A percentile compares a stretch with the other conserved stretches of the same genome.
These are phyloP conservation scores for Euthynnus affinis DNA, from an alignment of 2,797 vertebrate genomes.

Conservation along the genomic window DNA sequence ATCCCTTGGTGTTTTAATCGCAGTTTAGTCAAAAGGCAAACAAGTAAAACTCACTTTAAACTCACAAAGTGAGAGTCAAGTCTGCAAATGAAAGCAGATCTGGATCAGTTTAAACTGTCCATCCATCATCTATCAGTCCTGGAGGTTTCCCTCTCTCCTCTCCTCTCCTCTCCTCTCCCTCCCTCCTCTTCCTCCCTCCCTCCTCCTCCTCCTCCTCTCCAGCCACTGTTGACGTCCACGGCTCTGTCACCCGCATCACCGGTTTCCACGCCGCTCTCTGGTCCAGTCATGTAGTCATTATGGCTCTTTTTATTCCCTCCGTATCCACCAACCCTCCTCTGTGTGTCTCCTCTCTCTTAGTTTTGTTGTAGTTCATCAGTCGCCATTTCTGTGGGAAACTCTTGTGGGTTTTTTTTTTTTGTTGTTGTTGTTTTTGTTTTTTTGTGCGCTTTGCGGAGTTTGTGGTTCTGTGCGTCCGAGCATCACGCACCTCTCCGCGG, in stretches of 20 bases:
- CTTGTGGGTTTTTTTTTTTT: too few species aligned
- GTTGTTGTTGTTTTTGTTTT: background rate
- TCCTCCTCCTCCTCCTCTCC: constrained; percentile 44
- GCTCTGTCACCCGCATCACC: constrained; percentile 58
- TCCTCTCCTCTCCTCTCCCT: background rate
- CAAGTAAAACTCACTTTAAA: too few species aligned
- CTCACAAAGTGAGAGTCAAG: background rate
- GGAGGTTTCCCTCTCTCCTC: constrained; percentile 23
- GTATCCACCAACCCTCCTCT: constrained; percentile 12
- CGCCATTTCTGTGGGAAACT: constrained; percentile 27
- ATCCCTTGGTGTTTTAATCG: too few species aligned
- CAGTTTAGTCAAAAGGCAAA: too few species aligned
- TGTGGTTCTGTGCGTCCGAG: constrained; percentile 37
- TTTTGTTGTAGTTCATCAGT: constrained; percentile 24
- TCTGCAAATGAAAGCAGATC: background rate
- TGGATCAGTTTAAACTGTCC: background rate
- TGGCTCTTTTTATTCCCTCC: constrained; percentile 23
- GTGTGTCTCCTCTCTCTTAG: background rate
- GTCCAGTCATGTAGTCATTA: constrained; percentile 59
- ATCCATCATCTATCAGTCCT: constrained; percentile 21
- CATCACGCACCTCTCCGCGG: constrained; percentile 11
- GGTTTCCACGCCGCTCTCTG: constrained; percentile 49
- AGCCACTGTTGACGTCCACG: constrained; percentile 63
- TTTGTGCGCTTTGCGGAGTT: constrained; percentile 32
- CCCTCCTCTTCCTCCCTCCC: background rate